phyloP scores from a whole-genome alignment of 2,113 vertebrate species.

The Fregetta grallaria region DNA sequence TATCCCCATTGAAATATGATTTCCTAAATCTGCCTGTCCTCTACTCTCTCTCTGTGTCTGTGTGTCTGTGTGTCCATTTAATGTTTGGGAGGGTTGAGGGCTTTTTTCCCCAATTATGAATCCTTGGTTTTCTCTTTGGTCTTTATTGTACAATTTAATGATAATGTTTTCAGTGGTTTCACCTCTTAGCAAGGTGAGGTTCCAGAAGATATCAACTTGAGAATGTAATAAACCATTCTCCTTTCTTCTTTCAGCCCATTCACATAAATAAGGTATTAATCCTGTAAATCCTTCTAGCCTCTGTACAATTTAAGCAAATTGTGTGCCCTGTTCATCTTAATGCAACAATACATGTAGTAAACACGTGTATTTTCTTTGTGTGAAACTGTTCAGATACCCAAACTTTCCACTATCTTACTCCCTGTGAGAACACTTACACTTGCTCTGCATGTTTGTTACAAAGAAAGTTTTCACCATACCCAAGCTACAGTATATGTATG shows the following conservation, averaged over 20 bases:
- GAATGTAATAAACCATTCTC: neutral
- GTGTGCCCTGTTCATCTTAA: neutral
- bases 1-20: rapidly evolving
- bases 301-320: neutral
- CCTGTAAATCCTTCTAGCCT: neutral
- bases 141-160: neutral
- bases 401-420: neutral
- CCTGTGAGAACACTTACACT: neutral
- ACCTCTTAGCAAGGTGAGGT: neutral
- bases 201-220: neutral
- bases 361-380: neutral
- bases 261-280: neutral
- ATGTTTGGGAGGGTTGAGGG: neutral
- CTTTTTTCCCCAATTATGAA: neutral
- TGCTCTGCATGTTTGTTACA: neutral
- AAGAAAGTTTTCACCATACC: neutral
- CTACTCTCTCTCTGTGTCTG: neutral
- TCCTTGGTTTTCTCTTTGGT: neutral
- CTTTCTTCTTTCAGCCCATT: neutral
- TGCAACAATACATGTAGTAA: neutral
- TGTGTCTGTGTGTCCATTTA: neutral
- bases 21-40: neutral
- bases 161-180: neutral
- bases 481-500: neutral
- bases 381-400: neutral